Percentiles rank a stretch among this genome's conserved stretches.
Evolutionary conservation across 2,888 invertebrate species (phyloP).

Genomic region (Philopedon plagiatum): DNA sequence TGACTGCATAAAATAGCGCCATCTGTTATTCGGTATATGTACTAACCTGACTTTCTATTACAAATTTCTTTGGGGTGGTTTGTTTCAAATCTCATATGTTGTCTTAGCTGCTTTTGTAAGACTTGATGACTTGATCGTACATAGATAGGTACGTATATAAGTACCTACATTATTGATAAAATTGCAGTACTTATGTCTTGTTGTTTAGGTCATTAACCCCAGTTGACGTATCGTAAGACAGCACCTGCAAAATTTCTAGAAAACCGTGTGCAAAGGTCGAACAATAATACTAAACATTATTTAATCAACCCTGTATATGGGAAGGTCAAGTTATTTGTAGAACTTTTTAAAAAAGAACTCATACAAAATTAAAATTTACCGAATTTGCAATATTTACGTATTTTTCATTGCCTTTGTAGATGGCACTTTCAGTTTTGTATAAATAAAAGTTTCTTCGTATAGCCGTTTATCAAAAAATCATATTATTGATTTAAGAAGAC

Average conservation of each 20-base stretch:
- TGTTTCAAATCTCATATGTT: background rate
- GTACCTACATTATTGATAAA: no score
- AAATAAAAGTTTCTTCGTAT: background rate
- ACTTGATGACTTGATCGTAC: no score
- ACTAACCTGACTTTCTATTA: no score
- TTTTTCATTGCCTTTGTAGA: background rate
- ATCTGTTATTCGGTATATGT: no score
- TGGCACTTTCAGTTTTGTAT: slow-evolving; percentile 7
- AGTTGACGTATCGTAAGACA: no score
- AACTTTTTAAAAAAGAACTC: background rate
- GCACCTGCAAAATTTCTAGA: background rate
- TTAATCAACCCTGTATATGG: background rate
- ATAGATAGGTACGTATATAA: no score
- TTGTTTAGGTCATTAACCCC: no score
- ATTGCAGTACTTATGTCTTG: no score
- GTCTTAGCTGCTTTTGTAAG: no score
- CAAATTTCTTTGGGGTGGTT: no score
- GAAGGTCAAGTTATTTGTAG: background rate
- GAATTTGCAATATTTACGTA: slow-evolving; percentile 1
- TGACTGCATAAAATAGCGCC: no score
- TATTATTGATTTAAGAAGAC: no score
- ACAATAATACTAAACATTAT: background rate
- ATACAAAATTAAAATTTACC: background rate
- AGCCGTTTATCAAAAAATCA: background rate
- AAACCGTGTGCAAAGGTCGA: background rate